Evolutionary conservation across 2,797 vertebrate genomes (phyloP).

Genomic region (Coccyzus lansbergi): DNA sequence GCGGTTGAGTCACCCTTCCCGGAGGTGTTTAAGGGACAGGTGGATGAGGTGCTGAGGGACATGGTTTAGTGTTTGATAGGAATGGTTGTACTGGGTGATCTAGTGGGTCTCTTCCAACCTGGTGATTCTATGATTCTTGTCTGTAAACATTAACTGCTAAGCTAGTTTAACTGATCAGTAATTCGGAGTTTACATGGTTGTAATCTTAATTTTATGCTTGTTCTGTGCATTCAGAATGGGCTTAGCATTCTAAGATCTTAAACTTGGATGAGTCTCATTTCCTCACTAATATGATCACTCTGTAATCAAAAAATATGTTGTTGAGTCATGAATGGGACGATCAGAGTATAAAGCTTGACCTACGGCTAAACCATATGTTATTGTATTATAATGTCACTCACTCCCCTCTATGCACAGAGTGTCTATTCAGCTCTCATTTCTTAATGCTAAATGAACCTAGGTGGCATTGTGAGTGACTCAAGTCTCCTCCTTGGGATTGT

Average conservation of each 20-base stretch:
- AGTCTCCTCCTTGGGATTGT: neutral
- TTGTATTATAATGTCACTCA: neutral
- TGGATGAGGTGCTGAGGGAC: too few species aligned
- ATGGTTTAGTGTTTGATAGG: too few species aligned
- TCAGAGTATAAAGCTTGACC: neutral
- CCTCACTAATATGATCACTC: neutral
- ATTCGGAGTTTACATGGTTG: neutral
- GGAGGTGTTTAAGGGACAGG: too few species aligned
- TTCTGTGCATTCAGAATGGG: neutral
- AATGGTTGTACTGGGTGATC: too few species aligned
- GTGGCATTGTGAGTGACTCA: neutral
- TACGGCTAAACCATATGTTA: neutral
- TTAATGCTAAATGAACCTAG: neutral
- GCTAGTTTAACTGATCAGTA: neutral
- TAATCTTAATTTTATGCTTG: neutral
- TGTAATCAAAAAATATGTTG: neutral
- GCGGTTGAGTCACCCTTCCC: too few species aligned
- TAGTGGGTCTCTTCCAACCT: too few species aligned
- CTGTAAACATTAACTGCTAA: neutral
- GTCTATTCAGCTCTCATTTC: neutral
- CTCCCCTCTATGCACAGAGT: neutral
- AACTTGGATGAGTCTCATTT: neutral
- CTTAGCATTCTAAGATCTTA: neutral
- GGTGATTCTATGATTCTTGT: too few species aligned
- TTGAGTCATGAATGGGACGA: neutral